These are phyloP conservation scores for Lepidochrysops patricia DNA, from an alignment of 2,888 invertebrate genomes.

Conservation along the genomic window DNA sequence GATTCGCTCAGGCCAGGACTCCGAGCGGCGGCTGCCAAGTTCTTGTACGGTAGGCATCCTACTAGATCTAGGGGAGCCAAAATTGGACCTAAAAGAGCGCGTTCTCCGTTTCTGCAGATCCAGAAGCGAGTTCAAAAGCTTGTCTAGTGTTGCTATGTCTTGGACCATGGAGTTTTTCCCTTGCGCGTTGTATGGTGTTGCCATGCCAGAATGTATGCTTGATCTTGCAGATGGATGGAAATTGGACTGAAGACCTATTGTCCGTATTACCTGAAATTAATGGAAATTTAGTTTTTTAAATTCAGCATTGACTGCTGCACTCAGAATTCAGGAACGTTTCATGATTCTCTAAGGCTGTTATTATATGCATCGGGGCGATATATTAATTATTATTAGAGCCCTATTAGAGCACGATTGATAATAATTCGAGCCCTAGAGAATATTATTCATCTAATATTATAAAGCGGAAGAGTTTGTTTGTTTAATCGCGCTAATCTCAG, in stretches of 20 bases:
- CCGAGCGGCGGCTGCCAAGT: conserved; percentile 39
- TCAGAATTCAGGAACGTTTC: too few relatives aligned
- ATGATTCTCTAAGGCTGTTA: too few relatives aligned
- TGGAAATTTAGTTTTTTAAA: not conserved
- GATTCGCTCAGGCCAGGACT: conserved; percentile 62
- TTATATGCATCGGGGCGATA: too few relatives aligned
- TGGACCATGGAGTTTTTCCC: conserved; percentile 55
- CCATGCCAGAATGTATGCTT: conserved; percentile 43
- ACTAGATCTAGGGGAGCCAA: conserved; percentile 51
- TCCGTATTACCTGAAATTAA: conserved; percentile 44
- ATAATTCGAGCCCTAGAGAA: too few relatives aligned
- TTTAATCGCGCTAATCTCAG: too few relatives aligned
- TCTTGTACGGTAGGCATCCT: conserved; percentile 42
- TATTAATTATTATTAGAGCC: too few relatives aligned
- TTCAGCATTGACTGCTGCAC: too few relatives aligned
- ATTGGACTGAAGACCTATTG: conserved; percentile 49
- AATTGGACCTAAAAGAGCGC: conserved; percentile 48
- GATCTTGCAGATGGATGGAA: conserved; percentile 45
- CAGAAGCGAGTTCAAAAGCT: conserved; percentile 75
- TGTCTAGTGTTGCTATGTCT: conserved; percentile 78
- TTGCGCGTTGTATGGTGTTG: conserved; percentile 36
- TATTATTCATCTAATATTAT: too few relatives aligned
- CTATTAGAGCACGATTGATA: too few relatives aligned
- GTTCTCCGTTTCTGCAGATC: conserved; percentile 53
- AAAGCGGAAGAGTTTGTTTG: too few relatives aligned